phyloP scores from a whole-genome alignment of 2,888 invertebrate genomes.

The Dasypogon diadema region DNA sequence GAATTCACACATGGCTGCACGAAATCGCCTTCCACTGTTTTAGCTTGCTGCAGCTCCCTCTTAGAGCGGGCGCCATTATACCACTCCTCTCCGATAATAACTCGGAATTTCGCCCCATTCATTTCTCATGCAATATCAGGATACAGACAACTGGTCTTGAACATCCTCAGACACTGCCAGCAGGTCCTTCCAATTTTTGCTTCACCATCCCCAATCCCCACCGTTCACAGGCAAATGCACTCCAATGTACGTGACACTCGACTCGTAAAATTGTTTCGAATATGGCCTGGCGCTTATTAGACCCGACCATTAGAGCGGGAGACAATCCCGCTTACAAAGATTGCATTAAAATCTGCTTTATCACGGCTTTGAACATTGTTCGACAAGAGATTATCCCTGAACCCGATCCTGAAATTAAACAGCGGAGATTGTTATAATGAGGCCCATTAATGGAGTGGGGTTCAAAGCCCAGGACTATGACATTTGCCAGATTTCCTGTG shows the following conservation, averaged over 20 bases:
- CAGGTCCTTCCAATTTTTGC: neutral
- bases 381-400: neutral
- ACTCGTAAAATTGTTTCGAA: neutral
- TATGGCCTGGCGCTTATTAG: neutral
- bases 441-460: no score
- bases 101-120: neutral
- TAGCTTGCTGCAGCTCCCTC: neutral
- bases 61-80: neutral
- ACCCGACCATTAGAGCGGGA: neutral
- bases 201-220: neutral
- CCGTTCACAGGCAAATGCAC: neutral
- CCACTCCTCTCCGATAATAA: neutral
- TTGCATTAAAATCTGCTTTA: neutral
- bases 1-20: slow-evolving; percentile 7
- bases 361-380: neutral
- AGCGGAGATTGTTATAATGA: no score
- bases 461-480: no score
- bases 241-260: neutral
- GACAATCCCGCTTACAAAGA: neutral
- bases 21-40: neutral
- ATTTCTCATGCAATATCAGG: slow-evolving; percentile 16
- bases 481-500: no score
- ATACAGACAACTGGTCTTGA: neutral
- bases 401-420: neutral
- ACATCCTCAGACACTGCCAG: neutral